These are phyloP conservation scores for Capitella teleta DNA, from an alignment of 1,140 invertebrate genomes.

Conservation along the genomic window DNA sequence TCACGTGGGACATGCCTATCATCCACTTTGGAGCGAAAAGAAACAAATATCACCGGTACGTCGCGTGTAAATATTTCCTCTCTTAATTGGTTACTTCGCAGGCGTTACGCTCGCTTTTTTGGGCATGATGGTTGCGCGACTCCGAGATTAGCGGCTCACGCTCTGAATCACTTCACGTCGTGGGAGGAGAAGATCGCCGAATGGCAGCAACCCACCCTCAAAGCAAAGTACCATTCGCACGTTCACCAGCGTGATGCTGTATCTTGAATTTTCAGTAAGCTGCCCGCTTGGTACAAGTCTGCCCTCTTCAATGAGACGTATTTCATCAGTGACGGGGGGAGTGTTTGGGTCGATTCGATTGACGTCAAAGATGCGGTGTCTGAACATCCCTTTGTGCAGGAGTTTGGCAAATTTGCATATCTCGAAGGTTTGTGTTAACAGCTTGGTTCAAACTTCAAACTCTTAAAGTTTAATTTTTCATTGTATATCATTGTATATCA, in stretches of 20 bases:
- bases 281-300: constrained; percentile 88
- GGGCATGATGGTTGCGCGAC: constrained; percentile 52
- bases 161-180: constrained; percentile 57
- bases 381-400: constrained; percentile 26
- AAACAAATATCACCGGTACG: too few species aligned
- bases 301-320: constrained; percentile 91
- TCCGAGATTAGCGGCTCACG: constrained; percentile 60
- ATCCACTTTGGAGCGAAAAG: too few species aligned
- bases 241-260: background rate
- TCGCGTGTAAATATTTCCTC: too few species aligned
- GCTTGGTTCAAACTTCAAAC: too few species aligned
- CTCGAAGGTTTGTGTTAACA: constrained; percentile 41
- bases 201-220: constrained; percentile 72
- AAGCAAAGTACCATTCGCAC: constrained; percentile 51
- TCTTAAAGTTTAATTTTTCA: too few species aligned
- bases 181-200: constrained; percentile 74
- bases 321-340: constrained; percentile 84
- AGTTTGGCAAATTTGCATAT: constrained; percentile 45
- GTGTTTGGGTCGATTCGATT: constrained; percentile 59
- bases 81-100: constrained; percentile 40
- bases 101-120: constrained; percentile 77
- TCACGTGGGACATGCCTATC: too few species aligned
- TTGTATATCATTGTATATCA: too few species aligned
- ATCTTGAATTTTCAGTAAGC: constrained; percentile 43
- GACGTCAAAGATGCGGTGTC: background rate